Percentiles rank a stretch among this genome's conserved stretches.
phyloP scores from a whole-genome alignment of 2,113 vertebrate species.

The Entomyzon cyanotis region DNA sequence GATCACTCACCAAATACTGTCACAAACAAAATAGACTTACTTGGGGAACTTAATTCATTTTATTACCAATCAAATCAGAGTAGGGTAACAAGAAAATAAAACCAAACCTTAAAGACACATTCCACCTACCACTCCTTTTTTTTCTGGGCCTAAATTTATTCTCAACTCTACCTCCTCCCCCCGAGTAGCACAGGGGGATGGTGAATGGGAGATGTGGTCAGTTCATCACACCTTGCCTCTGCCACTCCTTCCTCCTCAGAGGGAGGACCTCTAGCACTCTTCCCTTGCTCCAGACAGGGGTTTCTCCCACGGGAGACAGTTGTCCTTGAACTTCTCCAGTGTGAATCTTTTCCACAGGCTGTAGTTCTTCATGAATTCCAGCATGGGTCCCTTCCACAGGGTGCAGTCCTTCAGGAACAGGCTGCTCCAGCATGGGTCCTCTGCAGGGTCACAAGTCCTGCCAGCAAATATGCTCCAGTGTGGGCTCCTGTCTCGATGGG shows the following conservation, averaged over 20 bases:
- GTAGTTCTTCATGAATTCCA: background rate
- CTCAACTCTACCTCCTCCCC: background rate
- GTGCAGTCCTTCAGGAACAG: background rate
- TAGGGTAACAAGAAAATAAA: background rate
- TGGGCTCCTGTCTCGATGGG: no score
- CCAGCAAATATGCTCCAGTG: background rate
- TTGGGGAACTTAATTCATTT: background rate
- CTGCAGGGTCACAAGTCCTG: background rate
- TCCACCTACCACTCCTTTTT: background rate
- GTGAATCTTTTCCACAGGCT: accelerated
- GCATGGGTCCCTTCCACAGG: background rate
- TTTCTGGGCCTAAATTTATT: background rate
- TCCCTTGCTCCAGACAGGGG: background rate
- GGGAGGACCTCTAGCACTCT: background rate
- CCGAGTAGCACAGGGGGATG: accelerated
- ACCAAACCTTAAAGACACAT: background rate
- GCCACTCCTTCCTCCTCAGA: background rate
- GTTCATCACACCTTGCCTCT: background rate
- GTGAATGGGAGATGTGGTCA: background rate
- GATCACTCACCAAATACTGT: background rate
- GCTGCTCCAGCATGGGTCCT: background rate
- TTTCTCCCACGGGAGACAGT: background rate
- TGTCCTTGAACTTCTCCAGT: accelerated
- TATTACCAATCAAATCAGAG: background rate
- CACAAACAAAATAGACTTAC: background rate